Conservation (phyloP, 2,797 vertebrate genomes). For the Martes flavigula region DNA sequence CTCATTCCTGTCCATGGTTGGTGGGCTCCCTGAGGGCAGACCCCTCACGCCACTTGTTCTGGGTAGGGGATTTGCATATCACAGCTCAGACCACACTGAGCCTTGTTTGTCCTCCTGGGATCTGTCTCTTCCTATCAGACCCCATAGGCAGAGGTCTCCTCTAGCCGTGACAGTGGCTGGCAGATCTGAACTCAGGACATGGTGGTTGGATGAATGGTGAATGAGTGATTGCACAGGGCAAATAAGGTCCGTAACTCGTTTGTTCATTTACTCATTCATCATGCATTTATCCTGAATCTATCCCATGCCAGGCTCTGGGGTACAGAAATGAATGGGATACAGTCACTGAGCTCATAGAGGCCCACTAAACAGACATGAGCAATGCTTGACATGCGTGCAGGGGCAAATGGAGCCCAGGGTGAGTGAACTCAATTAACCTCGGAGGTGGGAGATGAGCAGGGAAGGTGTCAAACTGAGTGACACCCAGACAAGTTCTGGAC, state of each 20-base stretch:
- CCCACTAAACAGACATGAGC: background rate
- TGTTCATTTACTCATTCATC: background rate
- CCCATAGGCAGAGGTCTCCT: background rate
- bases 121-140: background rate
- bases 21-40: no score
- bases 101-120: rapidly evolving
- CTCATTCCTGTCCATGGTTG: background rate
- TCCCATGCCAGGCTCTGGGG: background rate
- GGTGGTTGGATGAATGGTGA: background rate
- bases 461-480: background rate
- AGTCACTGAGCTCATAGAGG: background rate
- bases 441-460: background rate
- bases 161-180: rapidly evolving
- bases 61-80: background rate
- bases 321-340: background rate
- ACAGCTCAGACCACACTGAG: no score
- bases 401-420: background rate
- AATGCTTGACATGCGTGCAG: background rate
- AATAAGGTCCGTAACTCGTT: background rate
- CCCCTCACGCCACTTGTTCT: background rate
- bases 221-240: background rate
- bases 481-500: background rate
- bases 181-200: background rate
- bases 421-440: background rate
- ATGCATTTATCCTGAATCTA: background rate